Evolutionary conservation across 2,113 vertebrate genomes (phyloP).

Genomic region (Antigone vipio): DNA sequence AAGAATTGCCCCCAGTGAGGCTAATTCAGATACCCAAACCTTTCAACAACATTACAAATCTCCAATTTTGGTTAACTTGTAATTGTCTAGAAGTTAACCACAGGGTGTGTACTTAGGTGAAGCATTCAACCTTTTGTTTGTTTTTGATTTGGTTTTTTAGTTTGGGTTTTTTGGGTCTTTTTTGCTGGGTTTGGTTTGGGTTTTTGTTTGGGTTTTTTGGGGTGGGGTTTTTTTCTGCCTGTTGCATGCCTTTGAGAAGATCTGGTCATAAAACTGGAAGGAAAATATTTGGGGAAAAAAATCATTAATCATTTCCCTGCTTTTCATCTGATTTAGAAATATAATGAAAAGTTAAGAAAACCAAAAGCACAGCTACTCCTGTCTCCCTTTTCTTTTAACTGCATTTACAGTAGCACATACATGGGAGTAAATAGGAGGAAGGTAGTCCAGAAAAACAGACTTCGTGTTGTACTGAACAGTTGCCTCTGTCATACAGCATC

Average conservation of each 20-base stretch:
- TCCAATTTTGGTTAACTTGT: not conserved
- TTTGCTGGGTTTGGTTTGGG: no score
- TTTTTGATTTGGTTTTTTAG: no score
- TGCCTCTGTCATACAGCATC: not conserved
- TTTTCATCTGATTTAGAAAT: not conserved
- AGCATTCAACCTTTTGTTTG: not conserved
- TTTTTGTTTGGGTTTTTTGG: no score
- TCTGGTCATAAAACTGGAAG: not conserved
- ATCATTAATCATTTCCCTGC: not conserved
- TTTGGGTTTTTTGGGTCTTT: no score
- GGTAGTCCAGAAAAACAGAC: not conserved
- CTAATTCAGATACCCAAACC: not conserved
- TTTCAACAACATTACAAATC: not conserved
- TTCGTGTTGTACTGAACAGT: not conserved
- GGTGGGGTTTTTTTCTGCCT: not conserved
- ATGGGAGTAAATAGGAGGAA: not conserved
- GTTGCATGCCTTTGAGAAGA: not conserved
- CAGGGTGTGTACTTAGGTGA: not conserved
- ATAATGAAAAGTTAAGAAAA: not conserved
- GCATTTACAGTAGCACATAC: not conserved
- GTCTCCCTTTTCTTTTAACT: not conserved
- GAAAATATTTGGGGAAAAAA: not conserved
- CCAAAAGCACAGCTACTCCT: not conserved
- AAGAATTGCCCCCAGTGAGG: not conserved
- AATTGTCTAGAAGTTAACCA: not conserved